These are phyloP conservation scores for fruit fly (Drosophila melanogaster) DNA, from an alignment of 1,140 invertebrate species.

Conservation along the genomic window DNA sequence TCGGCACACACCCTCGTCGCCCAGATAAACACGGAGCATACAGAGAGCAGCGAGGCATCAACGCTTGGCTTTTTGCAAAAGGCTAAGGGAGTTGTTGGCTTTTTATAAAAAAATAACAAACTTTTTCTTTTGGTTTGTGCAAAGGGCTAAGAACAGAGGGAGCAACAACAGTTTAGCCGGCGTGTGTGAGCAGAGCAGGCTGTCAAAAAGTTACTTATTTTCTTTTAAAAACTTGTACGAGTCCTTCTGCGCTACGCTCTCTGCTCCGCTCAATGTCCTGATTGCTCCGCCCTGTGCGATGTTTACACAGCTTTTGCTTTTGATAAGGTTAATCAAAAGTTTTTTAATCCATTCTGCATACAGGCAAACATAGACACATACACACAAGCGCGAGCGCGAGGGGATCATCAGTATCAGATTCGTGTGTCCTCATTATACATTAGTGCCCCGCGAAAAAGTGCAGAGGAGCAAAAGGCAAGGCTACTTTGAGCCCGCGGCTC, in stretches of 20 bases:
- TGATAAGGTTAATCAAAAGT: conserved; percentile 84
- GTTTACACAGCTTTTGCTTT: conserved; percentile 81
- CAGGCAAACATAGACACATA: conserved; percentile 67
- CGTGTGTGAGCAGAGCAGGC: conserved; percentile 62
- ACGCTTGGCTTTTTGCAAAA: conserved; percentile 41
- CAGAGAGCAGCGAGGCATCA: conserved; percentile 11
- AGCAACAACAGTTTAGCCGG: conserved; percentile 61
- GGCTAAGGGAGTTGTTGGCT: conserved; percentile 74
- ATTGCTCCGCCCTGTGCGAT: conserved; percentile 70
- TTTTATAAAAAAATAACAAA: conserved; percentile 69
- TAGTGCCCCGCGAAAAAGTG: conserved; percentile 20
- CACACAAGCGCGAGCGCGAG: background rate
- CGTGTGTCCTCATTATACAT: conserved; percentile 79
- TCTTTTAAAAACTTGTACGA: conserved; percentile 81
- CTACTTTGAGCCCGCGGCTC: conserved; percentile 65
- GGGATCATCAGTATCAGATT: conserved; percentile 66
- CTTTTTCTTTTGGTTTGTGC: conserved; percentile 75
- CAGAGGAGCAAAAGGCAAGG: conserved; percentile 14
- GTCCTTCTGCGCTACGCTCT: conserved; percentile 58
- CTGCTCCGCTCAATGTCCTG: conserved; percentile 33
- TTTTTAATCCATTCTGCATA: conserved; percentile 84
- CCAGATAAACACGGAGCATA: conserved; percentile 21
- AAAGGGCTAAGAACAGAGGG: conserved; percentile 50
- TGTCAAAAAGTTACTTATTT: conserved; percentile 83
- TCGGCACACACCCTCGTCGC: conserved; percentile 19